phyloP scores from a whole-genome alignment of 2,797 vertebrate genomes.

The Australoheros facetus region DNA sequence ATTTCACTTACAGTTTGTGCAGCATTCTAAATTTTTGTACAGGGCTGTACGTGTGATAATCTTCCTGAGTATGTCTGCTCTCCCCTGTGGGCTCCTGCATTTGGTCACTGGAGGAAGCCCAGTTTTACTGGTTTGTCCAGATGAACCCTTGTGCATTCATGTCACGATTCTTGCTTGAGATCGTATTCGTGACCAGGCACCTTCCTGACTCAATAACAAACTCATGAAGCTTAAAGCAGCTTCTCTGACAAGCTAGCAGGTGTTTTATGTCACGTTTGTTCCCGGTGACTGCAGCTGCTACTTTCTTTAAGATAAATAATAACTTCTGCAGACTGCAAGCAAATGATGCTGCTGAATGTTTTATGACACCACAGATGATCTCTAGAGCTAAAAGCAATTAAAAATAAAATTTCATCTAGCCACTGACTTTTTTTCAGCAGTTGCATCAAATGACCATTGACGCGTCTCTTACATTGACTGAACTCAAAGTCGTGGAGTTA shows the following conservation, averaged over 20 bases:
- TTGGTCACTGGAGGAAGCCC: not conserved
- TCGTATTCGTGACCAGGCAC: not conserved
- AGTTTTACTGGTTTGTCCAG: not conserved
- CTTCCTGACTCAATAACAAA: not conserved
- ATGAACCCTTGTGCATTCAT: not conserved
- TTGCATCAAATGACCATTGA: not conserved
- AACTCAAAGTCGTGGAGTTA: not conserved
- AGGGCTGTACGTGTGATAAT: not conserved
- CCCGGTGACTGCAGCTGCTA: not conserved
- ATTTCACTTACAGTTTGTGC: not conserved
- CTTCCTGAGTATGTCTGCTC: not conserved
- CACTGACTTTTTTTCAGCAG: not conserved
- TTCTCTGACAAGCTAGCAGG: not conserved
- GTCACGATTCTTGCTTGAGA: not conserved
- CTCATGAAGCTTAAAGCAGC: constrained; percentile 3
- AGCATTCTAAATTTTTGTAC: not conserved
- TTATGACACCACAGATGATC: not conserved
- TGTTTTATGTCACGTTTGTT: constrained; percentile 1
- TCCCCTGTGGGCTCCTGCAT: not conserved
- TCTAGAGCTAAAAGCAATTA: not conserved
- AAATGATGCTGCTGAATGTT: not conserved
- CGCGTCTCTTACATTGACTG: not conserved
- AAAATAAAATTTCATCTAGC: not conserved
- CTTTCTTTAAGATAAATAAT: not conserved
- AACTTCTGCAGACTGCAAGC: not conserved